Evolutionary conservation across 2,113 vertebrate genomes (phyloP).

Genomic region (Poicephalus gulielmi): DNA sequence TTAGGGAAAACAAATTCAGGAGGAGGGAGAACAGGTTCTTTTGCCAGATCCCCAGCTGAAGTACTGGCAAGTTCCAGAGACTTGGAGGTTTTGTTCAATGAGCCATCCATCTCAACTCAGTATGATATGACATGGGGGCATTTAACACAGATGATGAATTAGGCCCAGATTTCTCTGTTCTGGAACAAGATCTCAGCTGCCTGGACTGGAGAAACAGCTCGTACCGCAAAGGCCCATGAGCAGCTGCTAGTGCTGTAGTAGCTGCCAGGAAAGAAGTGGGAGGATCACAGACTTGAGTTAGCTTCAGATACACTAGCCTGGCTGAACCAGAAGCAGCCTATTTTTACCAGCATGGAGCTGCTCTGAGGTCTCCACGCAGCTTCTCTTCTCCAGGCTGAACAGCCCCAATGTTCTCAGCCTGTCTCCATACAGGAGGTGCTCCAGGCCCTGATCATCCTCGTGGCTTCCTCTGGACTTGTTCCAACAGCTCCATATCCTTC

Average conservation of each 20-base stretch:
- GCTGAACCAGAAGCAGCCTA: neutral
- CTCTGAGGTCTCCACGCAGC: neutral
- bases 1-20: neutral
- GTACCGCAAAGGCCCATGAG: neutral
- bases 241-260: constrained; percentile 14
- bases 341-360: neutral
- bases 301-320: neutral
- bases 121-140: fast-evolving
- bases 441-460: neutral
- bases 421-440: neutral
- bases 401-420: neutral
- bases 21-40: neutral
- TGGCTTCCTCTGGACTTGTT: neutral
- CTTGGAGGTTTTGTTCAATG: neutral
- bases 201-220: neutral
- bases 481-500: neutral
- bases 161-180: neutral
- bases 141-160: neutral
- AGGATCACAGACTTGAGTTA: neutral
- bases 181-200: neutral
- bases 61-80: neutral
- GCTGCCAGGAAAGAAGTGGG: constrained; percentile 35
- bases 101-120: neutral
- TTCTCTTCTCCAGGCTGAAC: neutral
- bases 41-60: neutral